Evolutionary conservation across 2,797 vertebrate species (phyloP).

Genomic region (Alfaro cultratus): DNA sequence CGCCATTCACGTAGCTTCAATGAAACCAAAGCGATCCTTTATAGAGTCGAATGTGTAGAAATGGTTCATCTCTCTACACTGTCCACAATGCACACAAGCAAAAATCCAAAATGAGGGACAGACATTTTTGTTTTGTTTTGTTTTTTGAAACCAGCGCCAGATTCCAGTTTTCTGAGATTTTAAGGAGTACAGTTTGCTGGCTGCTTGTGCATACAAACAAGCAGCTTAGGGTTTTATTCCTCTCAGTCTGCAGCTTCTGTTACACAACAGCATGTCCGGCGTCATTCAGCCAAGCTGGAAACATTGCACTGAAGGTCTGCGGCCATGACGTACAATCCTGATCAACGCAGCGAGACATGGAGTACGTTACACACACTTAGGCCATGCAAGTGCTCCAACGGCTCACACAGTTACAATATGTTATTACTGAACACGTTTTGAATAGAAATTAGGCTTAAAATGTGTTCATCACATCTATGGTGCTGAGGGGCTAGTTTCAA

Average conservation of each 20-base stretch:
- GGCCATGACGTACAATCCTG: constrained; percentile 73
- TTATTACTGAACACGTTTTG: constrained; percentile 52
- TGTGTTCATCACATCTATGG: constrained; percentile 64
- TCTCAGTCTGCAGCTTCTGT: constrained; percentile 64
- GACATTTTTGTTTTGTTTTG: constrained; percentile 4
- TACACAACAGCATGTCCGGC: constrained; percentile 77
- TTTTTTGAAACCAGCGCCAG: constrained; percentile 25
- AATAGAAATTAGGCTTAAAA: constrained; percentile 62
- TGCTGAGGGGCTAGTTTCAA: constrained; percentile 61
- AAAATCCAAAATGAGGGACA: constrained; percentile 27
- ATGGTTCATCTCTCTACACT: constrained; percentile 31
- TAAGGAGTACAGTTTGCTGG: constrained; percentile 42
- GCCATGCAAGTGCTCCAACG: constrained; percentile 83
- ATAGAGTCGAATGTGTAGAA: constrained; percentile 96
- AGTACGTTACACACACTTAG: constrained; percentile 89
- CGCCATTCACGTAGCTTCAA: constrained; percentile 81
- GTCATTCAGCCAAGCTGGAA: constrained; percentile 85
- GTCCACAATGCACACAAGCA: constrained; percentile 48
- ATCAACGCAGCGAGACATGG: constrained; percentile 69
- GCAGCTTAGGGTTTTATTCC: constrained; percentile 49
- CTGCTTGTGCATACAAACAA: constrained; percentile 45
- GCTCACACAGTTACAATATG: constrained; percentile 50
- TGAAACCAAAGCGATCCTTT: constrained; percentile 98
- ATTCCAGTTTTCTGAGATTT: constrained; percentile 30
- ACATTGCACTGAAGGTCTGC: constrained; percentile 86